Evolutionary conservation across 2,888 invertebrate species (phyloP).

Genomic region (Eupeodes luniger): DNA sequence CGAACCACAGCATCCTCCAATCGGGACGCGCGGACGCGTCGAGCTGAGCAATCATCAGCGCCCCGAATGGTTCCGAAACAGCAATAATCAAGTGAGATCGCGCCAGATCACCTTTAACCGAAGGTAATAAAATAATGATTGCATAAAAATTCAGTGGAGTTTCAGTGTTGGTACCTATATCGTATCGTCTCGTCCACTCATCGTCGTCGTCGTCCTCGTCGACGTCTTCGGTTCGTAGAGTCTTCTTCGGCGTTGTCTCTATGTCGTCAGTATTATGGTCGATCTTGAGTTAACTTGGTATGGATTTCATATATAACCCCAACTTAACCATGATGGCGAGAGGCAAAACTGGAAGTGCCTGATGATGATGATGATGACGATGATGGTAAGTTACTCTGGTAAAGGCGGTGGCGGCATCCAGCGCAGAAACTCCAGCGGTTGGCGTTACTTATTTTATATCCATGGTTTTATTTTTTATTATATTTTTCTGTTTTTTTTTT

Average conservation of each 20-base stretch:
- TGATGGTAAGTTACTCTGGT: conserved; percentile 32
- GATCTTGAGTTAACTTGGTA: conserved; percentile 50
- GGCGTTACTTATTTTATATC: conserved; percentile 54
- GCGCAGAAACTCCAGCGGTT: conserved; percentile 47
- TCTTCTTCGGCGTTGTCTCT: conserved; percentile 31
- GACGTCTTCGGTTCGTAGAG: neutral
- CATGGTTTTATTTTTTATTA: conserved; percentile 1
- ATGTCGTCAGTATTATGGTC: conserved; percentile 57
- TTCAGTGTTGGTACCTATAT: conserved; percentile 59
- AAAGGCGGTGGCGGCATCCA: conserved; percentile 62
- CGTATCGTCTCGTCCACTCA: neutral
- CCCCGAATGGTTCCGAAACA: conserved; percentile 73
- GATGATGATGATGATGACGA: neutral
- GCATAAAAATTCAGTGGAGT: conserved; percentile 76
- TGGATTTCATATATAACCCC: conserved; percentile 55
- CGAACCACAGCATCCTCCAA: conserved; percentile 16
- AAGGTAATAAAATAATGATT: conserved; percentile 76
- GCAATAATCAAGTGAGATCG: conserved; percentile 76
- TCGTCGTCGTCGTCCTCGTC: conserved; percentile 8
- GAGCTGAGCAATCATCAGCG: conserved; percentile 74
- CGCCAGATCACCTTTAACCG: conserved; percentile 76
- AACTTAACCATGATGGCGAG: conserved; percentile 19
- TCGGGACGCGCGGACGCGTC: conserved; percentile 24
- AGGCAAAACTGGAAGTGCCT: conserved; percentile 42
- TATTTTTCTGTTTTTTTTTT: conserved; percentile 8